These are phyloP conservation scores for Zingel zingel DNA, from an alignment of 2,113 vertebrate species.

Conservation along the genomic window DNA sequence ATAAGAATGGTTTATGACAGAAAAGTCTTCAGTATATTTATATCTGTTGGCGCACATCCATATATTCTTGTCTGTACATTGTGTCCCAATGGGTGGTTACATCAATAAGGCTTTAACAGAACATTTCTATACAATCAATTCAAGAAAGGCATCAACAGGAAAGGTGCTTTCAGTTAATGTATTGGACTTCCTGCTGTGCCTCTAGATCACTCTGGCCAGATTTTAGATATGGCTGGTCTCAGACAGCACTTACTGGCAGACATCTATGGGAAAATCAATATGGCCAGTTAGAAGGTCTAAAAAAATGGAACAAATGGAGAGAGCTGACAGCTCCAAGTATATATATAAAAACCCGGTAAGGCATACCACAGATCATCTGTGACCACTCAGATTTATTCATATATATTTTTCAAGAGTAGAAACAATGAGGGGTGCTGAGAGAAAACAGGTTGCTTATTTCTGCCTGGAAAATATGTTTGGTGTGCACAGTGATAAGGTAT, in stretches of 20 bases:
- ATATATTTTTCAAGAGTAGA: background rate
- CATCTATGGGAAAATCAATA: slow-evolving; percentile 75
- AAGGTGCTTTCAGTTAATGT: slow-evolving; percentile 63
- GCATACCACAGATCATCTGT: slow-evolving; percentile 16
- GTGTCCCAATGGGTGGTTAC: slow-evolving; percentile 21
- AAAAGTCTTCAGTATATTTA: slow-evolving; percentile 10
- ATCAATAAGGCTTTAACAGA: slow-evolving; percentile 47
- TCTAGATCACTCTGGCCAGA: slow-evolving; percentile 56
- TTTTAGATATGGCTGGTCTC: slow-evolving; percentile 58
- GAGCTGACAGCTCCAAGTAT: slow-evolving; percentile 43
- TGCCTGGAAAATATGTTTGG: slow-evolving; percentile 17
- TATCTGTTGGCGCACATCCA: background rate
- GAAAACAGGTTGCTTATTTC: slow-evolving; percentile 8
- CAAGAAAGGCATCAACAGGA: slow-evolving; percentile 42
- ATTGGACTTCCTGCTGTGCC: slow-evolving; percentile 70
- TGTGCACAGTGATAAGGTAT: background rate
- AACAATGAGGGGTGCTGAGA: background rate
- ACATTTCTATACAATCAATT: slow-evolving; percentile 68
- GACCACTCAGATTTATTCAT: background rate
- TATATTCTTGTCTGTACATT: slow-evolving; percentile 9
- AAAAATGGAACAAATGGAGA: slow-evolving; percentile 66
- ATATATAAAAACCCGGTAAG: slow-evolving; percentile 12
- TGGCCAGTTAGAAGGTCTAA: slow-evolving; percentile 53
- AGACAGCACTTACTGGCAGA: slow-evolving; percentile 75
- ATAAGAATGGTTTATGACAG: slow-evolving; percentile 24